phyloP scores from a whole-genome alignment of 2,888 invertebrate genomes.

The Pristionchus mayeri region DNA sequence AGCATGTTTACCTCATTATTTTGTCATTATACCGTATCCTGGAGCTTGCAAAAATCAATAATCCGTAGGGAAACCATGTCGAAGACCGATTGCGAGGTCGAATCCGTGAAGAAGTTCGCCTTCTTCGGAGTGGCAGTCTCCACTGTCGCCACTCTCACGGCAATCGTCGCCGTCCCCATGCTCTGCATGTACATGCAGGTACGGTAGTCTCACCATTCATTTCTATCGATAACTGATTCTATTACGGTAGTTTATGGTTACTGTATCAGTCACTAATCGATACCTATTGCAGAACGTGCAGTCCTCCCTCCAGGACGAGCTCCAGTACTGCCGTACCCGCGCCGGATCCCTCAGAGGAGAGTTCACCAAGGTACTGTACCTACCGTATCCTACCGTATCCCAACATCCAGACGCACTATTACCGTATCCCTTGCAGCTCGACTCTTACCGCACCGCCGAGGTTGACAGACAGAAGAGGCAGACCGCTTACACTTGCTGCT shows the following conservation, averaged over 20 bases:
- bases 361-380: conserved; percentile 40
- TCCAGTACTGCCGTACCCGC: conserved; percentile 38
- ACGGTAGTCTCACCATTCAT: not conserved
- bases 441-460: conserved; percentile 31
- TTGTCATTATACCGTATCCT: no score
- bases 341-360: conserved; percentile 22
- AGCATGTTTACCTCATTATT: no score
- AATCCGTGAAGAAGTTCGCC: conserved; percentile 71
- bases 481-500: conserved; percentile 49
- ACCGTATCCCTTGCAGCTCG: no score
- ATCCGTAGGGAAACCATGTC: not conserved
- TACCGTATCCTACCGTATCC: no score
- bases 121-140: conserved; percentile 70
- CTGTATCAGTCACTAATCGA: not conserved
- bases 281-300: conserved; percentile 6
- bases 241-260: not conserved
- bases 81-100: conserved; percentile 55
- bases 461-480: conserved; percentile 32
- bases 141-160: conserved; percentile 63
- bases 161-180: conserved; percentile 66
- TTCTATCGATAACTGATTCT: conserved; percentile 8
- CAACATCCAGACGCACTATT: no score
- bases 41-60: no score
- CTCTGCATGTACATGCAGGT: conserved; percentile 64
- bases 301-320: conserved; percentile 43